These are phyloP conservation scores for Phocoena phocoena DNA, from an alignment of 2,113 vertebrate species.

Conservation along the genomic window DNA sequence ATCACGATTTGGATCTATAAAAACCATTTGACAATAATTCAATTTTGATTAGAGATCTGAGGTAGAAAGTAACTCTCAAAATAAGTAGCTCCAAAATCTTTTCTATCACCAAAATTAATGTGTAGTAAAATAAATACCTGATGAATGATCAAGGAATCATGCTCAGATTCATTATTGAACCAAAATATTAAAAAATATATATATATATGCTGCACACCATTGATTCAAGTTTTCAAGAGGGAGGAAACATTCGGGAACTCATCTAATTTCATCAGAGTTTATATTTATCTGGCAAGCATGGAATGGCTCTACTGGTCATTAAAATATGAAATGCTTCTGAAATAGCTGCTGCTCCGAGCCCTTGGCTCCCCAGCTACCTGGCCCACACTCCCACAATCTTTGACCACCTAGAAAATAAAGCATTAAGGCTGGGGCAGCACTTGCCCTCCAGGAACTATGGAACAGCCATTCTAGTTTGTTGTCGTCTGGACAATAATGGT, in stretches of 20 bases:
- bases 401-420: not conserved
- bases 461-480: not conserved
- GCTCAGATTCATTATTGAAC: not conserved
- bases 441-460: not conserved
- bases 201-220: not conserved
- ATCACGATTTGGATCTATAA: not conserved
- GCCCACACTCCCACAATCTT: not conserved
- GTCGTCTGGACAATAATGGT: not conserved
- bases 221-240: not conserved
- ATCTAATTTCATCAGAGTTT: not conserved
- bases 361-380: not conserved
- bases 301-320: not conserved
- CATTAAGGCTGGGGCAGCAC: not conserved
- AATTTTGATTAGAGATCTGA: not conserved
- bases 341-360: not conserved
- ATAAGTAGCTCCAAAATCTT: not conserved
- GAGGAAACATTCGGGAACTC: not conserved
- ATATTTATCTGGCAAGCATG: not conserved
- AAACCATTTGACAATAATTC: slow-evolving; percentile 10
- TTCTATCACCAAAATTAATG: slow-evolving; percentile 28
- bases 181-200: not conserved
- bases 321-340: not conserved
- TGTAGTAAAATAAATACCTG: slow-evolving; percentile 25
- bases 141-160: not conserved
- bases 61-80: not conserved